Evolutionary conservation across 2,797 vertebrate genomes (phyloP).

Genomic region (Oryzias sinensis): DNA sequence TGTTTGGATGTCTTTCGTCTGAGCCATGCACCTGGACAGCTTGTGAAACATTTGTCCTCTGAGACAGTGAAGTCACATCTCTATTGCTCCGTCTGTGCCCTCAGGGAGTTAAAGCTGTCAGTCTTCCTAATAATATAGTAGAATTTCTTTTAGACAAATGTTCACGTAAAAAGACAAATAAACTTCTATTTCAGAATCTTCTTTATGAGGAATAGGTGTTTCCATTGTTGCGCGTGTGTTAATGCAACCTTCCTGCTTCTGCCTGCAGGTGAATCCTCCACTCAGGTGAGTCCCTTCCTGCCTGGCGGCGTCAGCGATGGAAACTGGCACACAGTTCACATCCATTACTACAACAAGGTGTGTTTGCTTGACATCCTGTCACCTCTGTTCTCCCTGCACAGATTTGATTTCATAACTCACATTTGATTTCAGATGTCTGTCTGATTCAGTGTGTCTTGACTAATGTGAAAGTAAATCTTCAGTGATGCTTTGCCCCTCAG

Average conservation of each 20-base stretch:
- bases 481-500: neutral
- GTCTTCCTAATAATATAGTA: neutral
- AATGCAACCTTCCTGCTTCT: slow-evolving; percentile 4
- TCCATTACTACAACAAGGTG: slow-evolving; percentile 98
- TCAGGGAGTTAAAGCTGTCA: slow-evolving; percentile 5
- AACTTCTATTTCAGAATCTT: neutral
- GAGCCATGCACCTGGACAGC: slow-evolving; percentile 1
- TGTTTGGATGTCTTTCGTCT: neutral
- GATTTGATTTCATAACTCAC: neutral
- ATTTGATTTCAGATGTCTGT: slow-evolving; percentile 11
- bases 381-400: neutral
- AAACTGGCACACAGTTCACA: slow-evolving; percentile 94
- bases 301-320: slow-evolving; percentile 94
- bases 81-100: slow-evolving; percentile 1
- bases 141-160: neutral
- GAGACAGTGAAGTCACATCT: neutral
- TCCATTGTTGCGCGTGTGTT: neutral
- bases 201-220: neutral
- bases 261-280: slow-evolving; percentile 89
- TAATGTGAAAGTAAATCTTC: neutral
- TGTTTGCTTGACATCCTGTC: slow-evolving; percentile 4
- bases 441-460: slow-evolving; percentile 10
- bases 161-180: neutral
- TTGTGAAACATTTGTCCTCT: neutral
- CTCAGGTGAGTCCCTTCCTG: slow-evolving; percentile 90